Base-by-base conservation (phyloP, 2,888 invertebrate species). In the Lydus trimaculatus region DNA sequence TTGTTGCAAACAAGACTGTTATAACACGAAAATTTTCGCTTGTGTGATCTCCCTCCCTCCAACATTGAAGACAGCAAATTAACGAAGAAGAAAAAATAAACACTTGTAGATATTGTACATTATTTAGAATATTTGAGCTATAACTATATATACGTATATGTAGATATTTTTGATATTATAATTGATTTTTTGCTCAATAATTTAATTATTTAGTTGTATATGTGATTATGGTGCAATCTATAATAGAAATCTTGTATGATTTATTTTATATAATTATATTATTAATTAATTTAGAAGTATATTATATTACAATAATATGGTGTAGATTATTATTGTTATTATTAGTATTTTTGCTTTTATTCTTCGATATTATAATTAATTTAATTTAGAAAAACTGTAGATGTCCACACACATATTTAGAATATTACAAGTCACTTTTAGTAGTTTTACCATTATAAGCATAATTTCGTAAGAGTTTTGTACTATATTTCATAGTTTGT, bases 1-100 rank as follows among this genome's bases (percentile, higher is more conserved):
- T 52, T 52, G 48, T 64, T 66, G 69, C 69, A 66, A 69, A n/a
- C n/a, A 69, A 69, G 69, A 69, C 69, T 66, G 60, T 62, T 48
- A 48, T 59, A 28, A 65, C 23, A 31, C 36, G 25, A 43, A 65
- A 43, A 8, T 65, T 20, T 17, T 31, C 52, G 28, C 61, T 60
- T 36, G 56, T 56, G 25, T 56, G 25, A 28, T 56, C 11, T 11
- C 3, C 2, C 25, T 23, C 52, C 43, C 43, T 43, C 43, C 43
- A 43, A 43, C 0, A 43, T 17, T 43, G 17, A n/a, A 43, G n/a
- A n/a, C n/a, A n/a, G n/a, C n/a, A 39, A 39, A 39, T n/a, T 36
- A n/a, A n/a, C n/a, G 11, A 43, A 7, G 4, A 43, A 43, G 11
- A 6, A 52, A 52, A 4, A 52, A 23, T 4, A 20, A 56, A 25